phyloP scores from a whole-genome alignment of 2,797 vertebrate species.

The Eulemur albifrons region DNA sequence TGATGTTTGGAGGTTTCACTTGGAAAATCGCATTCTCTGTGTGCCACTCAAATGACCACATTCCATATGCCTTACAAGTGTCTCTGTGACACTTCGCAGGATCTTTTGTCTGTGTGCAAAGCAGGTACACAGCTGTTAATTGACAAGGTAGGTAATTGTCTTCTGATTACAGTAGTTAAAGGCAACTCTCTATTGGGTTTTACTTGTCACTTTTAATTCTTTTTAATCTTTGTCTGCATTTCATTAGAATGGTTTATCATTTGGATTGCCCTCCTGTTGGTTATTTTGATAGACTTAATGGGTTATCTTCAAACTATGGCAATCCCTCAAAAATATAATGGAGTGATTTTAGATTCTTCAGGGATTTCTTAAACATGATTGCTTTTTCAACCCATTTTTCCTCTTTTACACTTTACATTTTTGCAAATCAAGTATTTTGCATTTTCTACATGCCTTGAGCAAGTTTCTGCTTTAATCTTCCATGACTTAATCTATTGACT shows the following conservation, averaged over 20 bases:
- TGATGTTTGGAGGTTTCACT: constrained; percentile 44
- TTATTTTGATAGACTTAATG: constrained; percentile 82
- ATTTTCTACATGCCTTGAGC: constrained; percentile 72
- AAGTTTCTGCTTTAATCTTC: constrained; percentile 83
- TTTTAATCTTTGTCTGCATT: constrained; percentile 84
- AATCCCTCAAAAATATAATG: constrained; percentile 78
- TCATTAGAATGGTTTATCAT: constrained; percentile 83
- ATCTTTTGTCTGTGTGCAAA: constrained; percentile 71
- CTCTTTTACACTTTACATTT: constrained; percentile 75
- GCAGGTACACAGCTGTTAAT: constrained; percentile 81
- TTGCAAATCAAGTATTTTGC: constrained; percentile 73
- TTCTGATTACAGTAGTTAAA: constrained; percentile 86
- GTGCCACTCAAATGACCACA: constrained; percentile 52
- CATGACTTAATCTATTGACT: constrained; percentile 81
- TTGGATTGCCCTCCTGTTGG: constrained; percentile 74
- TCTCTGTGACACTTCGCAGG: constrained; percentile 69
- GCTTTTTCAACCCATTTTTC: constrained; percentile 80
- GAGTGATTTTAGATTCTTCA: constrained; percentile 75
- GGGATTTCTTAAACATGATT: constrained; percentile 79
- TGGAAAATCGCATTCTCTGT: constrained; percentile 29
- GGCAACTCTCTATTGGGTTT: constrained; percentile 83
- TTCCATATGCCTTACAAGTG: constrained; percentile 58
- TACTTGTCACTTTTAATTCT: constrained; percentile 86
- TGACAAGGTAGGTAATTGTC: constrained; percentile 83
- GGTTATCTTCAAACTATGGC: constrained; percentile 66